These are phyloP conservation scores for Syngnathus acus DNA, from an alignment of 2,797 vertebrate genomes.

Conservation along the genomic window DNA sequence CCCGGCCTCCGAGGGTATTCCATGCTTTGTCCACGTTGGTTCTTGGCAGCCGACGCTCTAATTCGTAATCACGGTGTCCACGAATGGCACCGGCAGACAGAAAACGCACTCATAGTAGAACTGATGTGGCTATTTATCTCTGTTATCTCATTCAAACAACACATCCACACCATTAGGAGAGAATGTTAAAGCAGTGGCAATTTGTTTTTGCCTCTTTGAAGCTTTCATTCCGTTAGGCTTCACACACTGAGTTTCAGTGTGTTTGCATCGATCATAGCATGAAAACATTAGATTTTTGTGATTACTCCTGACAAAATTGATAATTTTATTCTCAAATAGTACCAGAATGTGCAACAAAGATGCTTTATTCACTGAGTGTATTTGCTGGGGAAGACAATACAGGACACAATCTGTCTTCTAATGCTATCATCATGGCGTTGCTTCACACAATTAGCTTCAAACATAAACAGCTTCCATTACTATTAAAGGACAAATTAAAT, in stretches of 20 bases:
- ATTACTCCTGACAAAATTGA: too few relatives aligned
- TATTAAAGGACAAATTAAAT: too few relatives aligned
- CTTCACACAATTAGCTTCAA: too few relatives aligned
- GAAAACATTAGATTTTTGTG: neutral
- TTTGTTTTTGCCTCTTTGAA: neutral
- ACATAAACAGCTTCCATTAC: too few relatives aligned
- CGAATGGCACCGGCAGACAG: neutral
- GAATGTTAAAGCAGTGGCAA: neutral
- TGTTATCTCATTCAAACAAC: neutral
- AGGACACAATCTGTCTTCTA: too few relatives aligned
- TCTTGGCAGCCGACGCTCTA: neutral
- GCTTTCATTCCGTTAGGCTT: neutral
- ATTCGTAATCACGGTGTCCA: neutral
- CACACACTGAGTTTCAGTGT: neutral
- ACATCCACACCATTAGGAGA: neutral
- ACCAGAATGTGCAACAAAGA: too few relatives aligned
- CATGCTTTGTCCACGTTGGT: neutral
- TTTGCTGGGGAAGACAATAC: too few relatives aligned
- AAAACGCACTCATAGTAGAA: neutral
- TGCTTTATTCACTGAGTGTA: too few relatives aligned
- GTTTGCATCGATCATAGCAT: neutral
- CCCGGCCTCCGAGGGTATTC: neutral
- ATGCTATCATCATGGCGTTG: too few relatives aligned
- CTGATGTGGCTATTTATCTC: slow-evolving; percentile 1
- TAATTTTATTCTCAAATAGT: too few relatives aligned